Evolutionary conservation across 2,888 invertebrate genomes (phyloP).

Genomic region (Sminthurinus aureus): DNA sequence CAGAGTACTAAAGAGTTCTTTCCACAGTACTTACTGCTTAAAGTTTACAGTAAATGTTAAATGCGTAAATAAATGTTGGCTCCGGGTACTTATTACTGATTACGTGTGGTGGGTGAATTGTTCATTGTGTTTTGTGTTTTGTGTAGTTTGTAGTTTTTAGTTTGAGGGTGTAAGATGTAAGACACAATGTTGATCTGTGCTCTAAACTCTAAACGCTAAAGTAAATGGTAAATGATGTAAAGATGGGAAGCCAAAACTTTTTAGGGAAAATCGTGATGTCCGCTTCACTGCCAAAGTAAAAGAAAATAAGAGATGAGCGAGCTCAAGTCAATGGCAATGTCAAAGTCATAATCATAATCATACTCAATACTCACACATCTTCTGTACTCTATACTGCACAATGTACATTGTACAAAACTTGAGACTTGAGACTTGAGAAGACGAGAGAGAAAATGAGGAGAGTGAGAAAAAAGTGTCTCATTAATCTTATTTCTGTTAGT

Average conservation of each 20-base stretch:
- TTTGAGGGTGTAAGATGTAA: too few relatives aligned
- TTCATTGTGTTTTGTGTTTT: too few relatives aligned
- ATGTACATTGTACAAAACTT: too few relatives aligned
- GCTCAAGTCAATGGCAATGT: constrained; percentile 4
- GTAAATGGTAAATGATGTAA: constrained; percentile 6
- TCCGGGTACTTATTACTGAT: neutral
- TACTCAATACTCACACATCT: too few relatives aligned
- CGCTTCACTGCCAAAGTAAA: constrained; percentile 33
- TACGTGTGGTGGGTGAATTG: neutral
- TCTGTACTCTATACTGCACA: too few relatives aligned
- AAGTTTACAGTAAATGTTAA: neutral
- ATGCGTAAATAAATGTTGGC: neutral
- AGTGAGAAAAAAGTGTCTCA: constrained; percentile 17
- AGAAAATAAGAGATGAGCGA: neutral
- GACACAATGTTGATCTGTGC: too few relatives aligned
- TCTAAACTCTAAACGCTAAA: too few relatives aligned
- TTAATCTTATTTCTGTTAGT: constrained; percentile 36
- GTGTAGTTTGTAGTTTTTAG: too few relatives aligned
- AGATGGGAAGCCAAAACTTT: constrained; percentile 33
- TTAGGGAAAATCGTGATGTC: constrained; percentile 30
- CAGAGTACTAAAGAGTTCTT: too few relatives aligned
- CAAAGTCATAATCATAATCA: neutral
- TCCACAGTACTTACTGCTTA: neutral
- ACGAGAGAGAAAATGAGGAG: neutral
- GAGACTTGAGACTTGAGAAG: too few relatives aligned